Evolutionary conservation across 2,113 vertebrate genomes (phyloP).

Genomic region (Gavia stellata): DNA sequence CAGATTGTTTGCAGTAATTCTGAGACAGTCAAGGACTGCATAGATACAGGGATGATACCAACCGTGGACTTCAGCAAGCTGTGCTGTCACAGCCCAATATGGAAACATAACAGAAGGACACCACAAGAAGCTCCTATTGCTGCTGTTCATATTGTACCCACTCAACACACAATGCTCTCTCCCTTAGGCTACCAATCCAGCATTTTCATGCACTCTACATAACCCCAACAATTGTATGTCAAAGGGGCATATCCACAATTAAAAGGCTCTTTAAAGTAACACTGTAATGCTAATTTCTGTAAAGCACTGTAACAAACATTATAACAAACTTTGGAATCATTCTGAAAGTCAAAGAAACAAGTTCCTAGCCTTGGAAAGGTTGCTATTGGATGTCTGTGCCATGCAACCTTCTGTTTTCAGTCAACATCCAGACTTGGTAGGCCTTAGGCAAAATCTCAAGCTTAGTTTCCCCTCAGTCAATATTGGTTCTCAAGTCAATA

Average conservation of each 20-base stretch:
- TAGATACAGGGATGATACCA: neutral
- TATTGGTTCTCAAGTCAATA: slow-evolving; percentile 50
- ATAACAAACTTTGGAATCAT: neutral
- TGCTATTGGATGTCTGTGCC: neutral
- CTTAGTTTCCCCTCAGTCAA: neutral
- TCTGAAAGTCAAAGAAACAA: neutral
- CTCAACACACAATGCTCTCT: neutral
- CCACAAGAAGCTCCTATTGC: neutral
- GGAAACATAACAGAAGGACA: neutral
- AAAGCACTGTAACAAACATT: neutral
- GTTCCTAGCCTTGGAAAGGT: neutral
- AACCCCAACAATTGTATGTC: neutral
- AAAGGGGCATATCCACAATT: neutral
- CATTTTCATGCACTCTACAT: neutral
- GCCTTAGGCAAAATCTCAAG: slow-evolving; percentile 5
- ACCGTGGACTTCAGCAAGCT: neutral
- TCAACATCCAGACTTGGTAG: slow-evolving; percentile 12
- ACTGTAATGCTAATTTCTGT: neutral
- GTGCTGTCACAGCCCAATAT: neutral
- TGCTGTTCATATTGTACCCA: neutral
- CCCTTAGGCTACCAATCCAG: neutral
- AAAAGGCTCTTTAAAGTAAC: neutral
- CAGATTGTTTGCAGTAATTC: neutral
- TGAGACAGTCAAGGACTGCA: neutral
- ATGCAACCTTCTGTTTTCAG: slow-evolving; percentile 17